A percentile compares a stretch with the other conserved stretches of the same genome.
phyloP scores from a whole-genome alignment of 2,113 vertebrate genomes.

The Aspidoscelis tigris region DNA sequence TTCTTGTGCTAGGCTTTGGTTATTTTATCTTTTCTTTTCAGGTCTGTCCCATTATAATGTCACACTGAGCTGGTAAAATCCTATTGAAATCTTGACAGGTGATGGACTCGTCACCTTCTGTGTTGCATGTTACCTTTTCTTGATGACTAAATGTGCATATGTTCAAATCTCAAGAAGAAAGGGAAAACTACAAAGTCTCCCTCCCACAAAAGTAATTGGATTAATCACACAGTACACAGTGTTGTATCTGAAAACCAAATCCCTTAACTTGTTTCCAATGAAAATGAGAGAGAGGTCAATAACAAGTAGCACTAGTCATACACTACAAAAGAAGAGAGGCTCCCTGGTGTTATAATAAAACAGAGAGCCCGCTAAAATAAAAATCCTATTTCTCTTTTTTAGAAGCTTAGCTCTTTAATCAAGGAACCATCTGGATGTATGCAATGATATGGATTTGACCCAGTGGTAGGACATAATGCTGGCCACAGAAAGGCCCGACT shows the following conservation, averaged over 20 bases:
- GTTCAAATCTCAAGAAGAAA: conserved; percentile 31
- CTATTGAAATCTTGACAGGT: conserved; percentile 59
- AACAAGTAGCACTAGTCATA: accelerated
- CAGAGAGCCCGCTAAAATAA: background rate
- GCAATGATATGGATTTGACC: too few species aligned
- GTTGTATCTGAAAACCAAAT: background rate
- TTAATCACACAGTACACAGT: background rate
- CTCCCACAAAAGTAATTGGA: background rate
- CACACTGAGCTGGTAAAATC: conserved; percentile 49
- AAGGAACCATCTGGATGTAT: too few species aligned
- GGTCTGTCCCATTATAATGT: conserved; percentile 24
- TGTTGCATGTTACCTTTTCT: conserved; percentile 60
- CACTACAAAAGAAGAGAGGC: background rate
- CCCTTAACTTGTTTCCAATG: accelerated
- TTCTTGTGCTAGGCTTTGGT: accelerated
- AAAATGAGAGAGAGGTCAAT: accelerated
- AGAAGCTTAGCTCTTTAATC: too few species aligned
- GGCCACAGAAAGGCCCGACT: too few species aligned
- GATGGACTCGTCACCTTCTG: conserved; percentile 44
- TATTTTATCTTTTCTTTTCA: accelerated
- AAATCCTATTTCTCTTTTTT: background rate
- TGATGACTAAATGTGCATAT: conserved; percentile 3
- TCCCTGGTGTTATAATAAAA: background rate
- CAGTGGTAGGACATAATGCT: too few species aligned
- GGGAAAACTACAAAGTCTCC: background rate